phyloP scores from a whole-genome alignment of 2,888 invertebrate species.

The Eupithecia dodoneata region DNA sequence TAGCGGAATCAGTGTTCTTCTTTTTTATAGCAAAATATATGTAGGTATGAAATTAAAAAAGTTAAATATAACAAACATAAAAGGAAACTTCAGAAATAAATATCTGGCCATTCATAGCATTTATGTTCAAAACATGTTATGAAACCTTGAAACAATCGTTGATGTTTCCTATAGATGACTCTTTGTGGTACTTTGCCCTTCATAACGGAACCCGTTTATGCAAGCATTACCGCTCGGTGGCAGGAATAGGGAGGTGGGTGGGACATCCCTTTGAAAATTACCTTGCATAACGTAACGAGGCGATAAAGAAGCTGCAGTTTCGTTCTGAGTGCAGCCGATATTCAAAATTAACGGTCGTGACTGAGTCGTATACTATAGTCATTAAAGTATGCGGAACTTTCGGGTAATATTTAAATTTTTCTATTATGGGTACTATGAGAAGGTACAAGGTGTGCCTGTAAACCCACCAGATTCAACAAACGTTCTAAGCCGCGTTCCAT shows the following conservation, averaged over 20 bases:
- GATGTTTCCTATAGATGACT: slow-evolving; percentile 12
- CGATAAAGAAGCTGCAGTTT: slow-evolving; percentile 24
- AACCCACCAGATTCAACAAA: not conserved
- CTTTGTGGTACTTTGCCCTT: slow-evolving; percentile 10
- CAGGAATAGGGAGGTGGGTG: slow-evolving; percentile 29
- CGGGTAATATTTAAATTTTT: not conserved
- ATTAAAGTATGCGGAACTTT: not conserved
- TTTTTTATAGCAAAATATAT: not conserved
- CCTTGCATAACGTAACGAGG: slow-evolving; percentile 19
- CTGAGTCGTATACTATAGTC: not conserved
- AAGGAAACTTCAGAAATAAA: not conserved
- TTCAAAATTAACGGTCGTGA: slow-evolving; percentile 6
- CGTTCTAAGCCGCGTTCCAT: not conserved
- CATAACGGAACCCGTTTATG: slow-evolving; percentile 32
- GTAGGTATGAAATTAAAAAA: not conserved
- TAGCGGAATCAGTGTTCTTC: not conserved
- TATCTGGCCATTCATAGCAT: not conserved
- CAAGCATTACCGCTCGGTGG: slow-evolving; percentile 30
- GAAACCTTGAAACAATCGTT: slow-evolving; percentile 16
- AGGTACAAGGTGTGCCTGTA: not conserved
- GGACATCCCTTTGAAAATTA: slow-evolving; percentile 24
- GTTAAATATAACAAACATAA: not conserved
- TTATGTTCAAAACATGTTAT: not conserved
- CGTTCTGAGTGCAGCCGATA: slow-evolving; percentile 9
- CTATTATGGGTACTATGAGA: not conserved